These are phyloP conservation scores for Dinothrombium tinctorium DNA, from an alignment of 1,140 invertebrate genomes.

Conservation along the genomic window DNA sequence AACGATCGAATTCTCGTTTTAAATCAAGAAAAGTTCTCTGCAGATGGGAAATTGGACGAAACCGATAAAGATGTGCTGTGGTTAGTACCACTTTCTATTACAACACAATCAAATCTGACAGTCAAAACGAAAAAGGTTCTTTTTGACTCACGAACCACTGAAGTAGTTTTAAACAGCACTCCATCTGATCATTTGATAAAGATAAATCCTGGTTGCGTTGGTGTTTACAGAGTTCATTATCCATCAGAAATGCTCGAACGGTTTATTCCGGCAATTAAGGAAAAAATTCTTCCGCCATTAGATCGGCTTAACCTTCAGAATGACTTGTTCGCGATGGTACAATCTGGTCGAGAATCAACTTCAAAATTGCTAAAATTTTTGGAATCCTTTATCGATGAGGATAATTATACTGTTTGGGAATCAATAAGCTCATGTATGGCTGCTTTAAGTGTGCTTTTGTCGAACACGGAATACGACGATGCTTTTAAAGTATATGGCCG, in stretches of 20 bases:
- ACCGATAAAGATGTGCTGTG: slow-evolving; percentile 28
- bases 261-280: slow-evolving; percentile 49
- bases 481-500: slow-evolving; percentile 45
- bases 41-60: slow-evolving; percentile 34
- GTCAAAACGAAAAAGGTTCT: slow-evolving; percentile 29
- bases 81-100: slow-evolving; percentile 71
- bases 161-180: slow-evolving; percentile 17
- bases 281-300: slow-evolving; percentile 51
- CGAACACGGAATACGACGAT: slow-evolving; percentile 43
- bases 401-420: slow-evolving; percentile 75
- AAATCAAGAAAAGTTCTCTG: slow-evolving; percentile 61
- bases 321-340: slow-evolving; percentile 36
- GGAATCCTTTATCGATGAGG: slow-evolving; percentile 52
- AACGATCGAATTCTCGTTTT: slow-evolving; percentile 40
- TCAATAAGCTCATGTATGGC: slow-evolving; percentile 49
- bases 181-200: slow-evolving; percentile 10
- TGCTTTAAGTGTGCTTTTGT: slow-evolving; percentile 42
- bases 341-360: slow-evolving; percentile 52
- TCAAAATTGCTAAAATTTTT: slow-evolving; percentile 46
- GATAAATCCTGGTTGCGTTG: slow-evolving; percentile 25
- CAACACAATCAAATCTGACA: slow-evolving; percentile 39
- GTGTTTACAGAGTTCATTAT: slow-evolving; percentile 51
- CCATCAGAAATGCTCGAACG: slow-evolving; percentile 45
- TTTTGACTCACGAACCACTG: slow-evolving; percentile 29
- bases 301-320: slow-evolving; percentile 73